Conservation (phyloP, 2,113 vertebrate genomes). For the Pampusana beccarii region DNA sequence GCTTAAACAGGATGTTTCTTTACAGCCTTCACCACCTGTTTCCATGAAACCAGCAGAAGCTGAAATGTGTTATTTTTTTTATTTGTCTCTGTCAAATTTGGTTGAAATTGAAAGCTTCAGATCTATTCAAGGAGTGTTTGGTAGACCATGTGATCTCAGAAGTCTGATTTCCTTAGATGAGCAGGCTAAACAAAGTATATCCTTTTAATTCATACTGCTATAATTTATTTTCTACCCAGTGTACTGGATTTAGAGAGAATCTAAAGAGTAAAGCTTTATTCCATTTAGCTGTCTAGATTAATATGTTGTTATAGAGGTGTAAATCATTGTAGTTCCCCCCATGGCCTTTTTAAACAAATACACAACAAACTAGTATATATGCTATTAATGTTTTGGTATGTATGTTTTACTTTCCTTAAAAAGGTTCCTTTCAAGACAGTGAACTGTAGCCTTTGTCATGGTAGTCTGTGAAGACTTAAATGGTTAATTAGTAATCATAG, state of each 20-base stretch:
- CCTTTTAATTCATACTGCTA: background rate
- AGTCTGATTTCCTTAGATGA: background rate
- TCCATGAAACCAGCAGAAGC: background rate
- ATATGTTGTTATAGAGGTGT: background rate
- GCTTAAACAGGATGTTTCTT: background rate
- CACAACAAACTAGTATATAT: background rate
- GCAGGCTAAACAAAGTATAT: background rate
- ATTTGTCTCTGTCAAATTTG: constrained; percentile 8
- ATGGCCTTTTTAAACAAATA: background rate
- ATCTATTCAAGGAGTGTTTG: background rate
- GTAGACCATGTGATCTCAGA: background rate
- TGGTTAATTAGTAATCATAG: background rate
- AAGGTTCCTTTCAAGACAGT: background rate
- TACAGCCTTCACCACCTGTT: background rate
- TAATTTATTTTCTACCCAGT: background rate
- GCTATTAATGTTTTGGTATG: background rate
- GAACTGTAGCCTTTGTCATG: background rate
- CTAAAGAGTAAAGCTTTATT: background rate
- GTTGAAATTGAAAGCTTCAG: constrained; percentile 7
- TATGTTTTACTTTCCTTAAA: background rate
- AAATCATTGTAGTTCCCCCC: background rate
- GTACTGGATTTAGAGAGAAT: background rate
- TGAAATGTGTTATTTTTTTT: background rate
- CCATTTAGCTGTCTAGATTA: background rate
- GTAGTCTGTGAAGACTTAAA: background rate